Evolutionary conservation across 2,113 vertebrate genomes (phyloP), one percentile per base, ranked within the genome.

Genomic region (Circaetus gallicus): DNA sequence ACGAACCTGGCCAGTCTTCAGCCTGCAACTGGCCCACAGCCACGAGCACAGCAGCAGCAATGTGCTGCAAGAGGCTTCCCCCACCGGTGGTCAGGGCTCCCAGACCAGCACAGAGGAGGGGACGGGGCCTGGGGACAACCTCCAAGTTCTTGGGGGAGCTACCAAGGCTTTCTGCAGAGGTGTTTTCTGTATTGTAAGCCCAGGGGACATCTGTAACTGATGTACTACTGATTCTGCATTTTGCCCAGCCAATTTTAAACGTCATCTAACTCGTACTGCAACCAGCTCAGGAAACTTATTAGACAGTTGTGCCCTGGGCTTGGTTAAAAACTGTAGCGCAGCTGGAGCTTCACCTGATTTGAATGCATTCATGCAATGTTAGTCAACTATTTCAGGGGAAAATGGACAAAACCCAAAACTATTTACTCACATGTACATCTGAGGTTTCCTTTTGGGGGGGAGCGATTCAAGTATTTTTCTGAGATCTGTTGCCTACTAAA

Each of bases 1-100:
- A 18, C 31, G 1, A 10, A 85, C 6, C 4, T 42, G 50, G 45
- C 38, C 18, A n/a, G 43, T 5, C 43, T 40, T 89, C 83, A 93
- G 58, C 38, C 26, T 0, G 0, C 0, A 0, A n/a, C 45, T 82
- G 65, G 56, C 77, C 80, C 10, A 32, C 18, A 58, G 94, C 77
- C 83, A 91, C 1, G 0, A 61, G 59, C 62, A 36, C 4, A 10
- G 38, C 74, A 58, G 53, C 25, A 53, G 71, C 4, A 0, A 38
- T 11, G 38, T 12, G 67, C 32, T 2, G 1, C 25, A 28, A 0
- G 1, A 21, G 61, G 58, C 52, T 82, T 50, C 25, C 29, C 53
- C 42, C 22, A 42, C 5, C 2, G 0, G 1, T 1, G 1, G 21
- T 7, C 76, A 80, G n/a, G 38, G 71, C 42, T 38, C 36, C 61